Evolutionary conservation across 2,888 invertebrate species (phyloP).

Genomic region (Harmothoe impar): DNA sequence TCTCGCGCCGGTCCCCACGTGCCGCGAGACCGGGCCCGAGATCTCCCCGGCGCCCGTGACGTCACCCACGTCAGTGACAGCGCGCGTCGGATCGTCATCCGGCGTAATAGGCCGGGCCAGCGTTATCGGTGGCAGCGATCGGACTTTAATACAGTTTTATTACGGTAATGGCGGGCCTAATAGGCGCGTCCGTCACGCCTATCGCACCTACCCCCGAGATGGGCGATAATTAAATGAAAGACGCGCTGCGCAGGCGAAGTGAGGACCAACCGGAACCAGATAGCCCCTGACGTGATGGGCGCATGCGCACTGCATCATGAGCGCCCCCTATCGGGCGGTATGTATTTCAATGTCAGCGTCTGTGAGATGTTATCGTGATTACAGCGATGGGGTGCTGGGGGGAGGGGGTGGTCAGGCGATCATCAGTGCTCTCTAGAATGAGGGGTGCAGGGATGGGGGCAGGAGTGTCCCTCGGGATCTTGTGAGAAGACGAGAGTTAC

Average conservation of each 20-base stretch:
- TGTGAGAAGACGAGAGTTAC: not conserved
- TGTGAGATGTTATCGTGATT: not conserved
- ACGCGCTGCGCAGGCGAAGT: not conserved
- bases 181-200: constrained; percentile 42
- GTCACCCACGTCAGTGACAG: constrained; percentile 47
- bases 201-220: constrained; percentile 10
- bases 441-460: not conserved
- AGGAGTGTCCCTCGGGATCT: not conserved
- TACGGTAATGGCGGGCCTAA: constrained; percentile 46
- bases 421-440: not conserved
- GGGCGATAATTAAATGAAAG: constrained; percentile 58
- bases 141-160: constrained; percentile 52
- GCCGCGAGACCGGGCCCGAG: constrained; percentile 41
- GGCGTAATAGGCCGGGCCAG: constrained; percentile 12
- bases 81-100: constrained; percentile 39
- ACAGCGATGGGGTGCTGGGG: not conserved
- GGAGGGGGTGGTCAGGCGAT: constrained; percentile 8
- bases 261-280: not conserved
- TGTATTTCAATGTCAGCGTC: constrained; percentile 52
- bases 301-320: constrained; percentile 52
- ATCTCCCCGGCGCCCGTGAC: not conserved
- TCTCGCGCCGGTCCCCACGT: constrained; percentile 41
- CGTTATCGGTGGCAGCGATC: not conserved
- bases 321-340: constrained; percentile 47
- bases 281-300: not conserved